Conservation (phyloP, 2,113 vertebrate species). For the Cacatua alba region DNA sequence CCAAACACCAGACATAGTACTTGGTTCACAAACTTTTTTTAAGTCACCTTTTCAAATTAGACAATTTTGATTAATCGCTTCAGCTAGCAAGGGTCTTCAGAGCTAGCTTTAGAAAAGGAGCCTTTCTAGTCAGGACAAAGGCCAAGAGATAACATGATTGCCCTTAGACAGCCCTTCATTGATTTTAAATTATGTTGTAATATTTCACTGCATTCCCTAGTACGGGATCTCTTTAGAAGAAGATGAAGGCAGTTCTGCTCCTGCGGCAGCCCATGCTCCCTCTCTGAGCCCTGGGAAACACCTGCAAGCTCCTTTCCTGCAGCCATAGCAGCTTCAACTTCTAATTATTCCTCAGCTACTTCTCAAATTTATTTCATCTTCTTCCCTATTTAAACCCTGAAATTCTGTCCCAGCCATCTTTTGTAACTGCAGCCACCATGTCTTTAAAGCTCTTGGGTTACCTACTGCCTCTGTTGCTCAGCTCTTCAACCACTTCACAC, state of each 20-base stretch:
- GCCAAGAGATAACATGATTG: not conserved
- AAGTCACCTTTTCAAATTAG: not conserved
- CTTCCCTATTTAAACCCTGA: not conserved
- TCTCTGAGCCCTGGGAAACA: not conserved
- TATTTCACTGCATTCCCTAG: not conserved
- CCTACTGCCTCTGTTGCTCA: not conserved
- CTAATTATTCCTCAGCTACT: not conserved
- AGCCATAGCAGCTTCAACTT: not conserved
- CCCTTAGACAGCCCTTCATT: not conserved
- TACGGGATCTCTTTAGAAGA: not conserved
- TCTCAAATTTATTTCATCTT: not conserved
- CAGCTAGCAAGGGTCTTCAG: not conserved
- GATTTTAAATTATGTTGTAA: not conserved
- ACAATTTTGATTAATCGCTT: not conserved
- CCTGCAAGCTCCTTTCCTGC: not conserved
- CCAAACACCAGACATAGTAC: not conserved
- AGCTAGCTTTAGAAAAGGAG: not conserved
- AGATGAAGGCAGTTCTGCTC: not conserved
- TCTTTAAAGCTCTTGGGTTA: not conserved
- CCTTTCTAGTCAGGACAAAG: not conserved
- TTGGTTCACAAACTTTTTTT: not conserved
- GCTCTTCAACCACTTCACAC: conserved; percentile 18
- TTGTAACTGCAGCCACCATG: not conserved
- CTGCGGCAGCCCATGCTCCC: fast-evolving
- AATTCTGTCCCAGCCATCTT: not conserved